Conservation (phyloP, 2,888 invertebrate species). For the Hipparchia semele region DNA sequence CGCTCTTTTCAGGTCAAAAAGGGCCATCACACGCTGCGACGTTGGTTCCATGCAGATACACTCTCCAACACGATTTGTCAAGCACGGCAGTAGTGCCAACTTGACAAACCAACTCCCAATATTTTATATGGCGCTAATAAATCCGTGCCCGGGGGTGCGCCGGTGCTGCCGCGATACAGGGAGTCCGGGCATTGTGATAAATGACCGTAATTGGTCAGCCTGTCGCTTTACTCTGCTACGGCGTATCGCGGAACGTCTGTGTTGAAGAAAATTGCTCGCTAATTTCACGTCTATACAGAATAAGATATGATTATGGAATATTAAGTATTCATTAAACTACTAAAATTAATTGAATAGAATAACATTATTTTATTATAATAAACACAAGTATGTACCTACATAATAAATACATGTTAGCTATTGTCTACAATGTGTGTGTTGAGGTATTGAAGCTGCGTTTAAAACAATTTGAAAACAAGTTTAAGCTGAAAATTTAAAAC, state of each 20-base stretch:
- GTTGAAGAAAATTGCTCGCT: constrained; percentile 9
- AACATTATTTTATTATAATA: too few species aligned
- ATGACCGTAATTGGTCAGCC: constrained; percentile 62
- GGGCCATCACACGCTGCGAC: too few species aligned
- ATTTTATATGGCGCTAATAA: constrained; percentile 34
- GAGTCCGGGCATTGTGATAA: constrained; percentile 52
- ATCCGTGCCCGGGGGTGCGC: constrained; percentile 27
- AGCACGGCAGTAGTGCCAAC: neutral
- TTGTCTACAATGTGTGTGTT: too few species aligned
- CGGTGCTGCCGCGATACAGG: constrained; percentile 50
- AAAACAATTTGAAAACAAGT: neutral
- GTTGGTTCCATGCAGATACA: neutral
- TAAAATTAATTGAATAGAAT: neutral
- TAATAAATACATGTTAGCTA: too few species aligned
- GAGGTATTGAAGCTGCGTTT: too few species aligned
- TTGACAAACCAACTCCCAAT: constrained; percentile 30
- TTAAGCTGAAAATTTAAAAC: too few species aligned
- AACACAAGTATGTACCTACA: too few species aligned
- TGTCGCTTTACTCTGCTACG: constrained; percentile 50
- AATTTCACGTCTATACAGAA: neutral
- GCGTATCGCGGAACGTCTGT: constrained; percentile 38
- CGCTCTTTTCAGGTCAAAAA: too few species aligned
- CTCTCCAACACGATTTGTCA: neutral
- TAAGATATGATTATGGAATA: neutral
- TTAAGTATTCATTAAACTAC: neutral